Percentiles rank a stretch among this genome's conserved stretches.
Evolutionary conservation across 1,140 invertebrate genomes (phyloP).

Genomic region (Drosophila punjabiensis): DNA sequence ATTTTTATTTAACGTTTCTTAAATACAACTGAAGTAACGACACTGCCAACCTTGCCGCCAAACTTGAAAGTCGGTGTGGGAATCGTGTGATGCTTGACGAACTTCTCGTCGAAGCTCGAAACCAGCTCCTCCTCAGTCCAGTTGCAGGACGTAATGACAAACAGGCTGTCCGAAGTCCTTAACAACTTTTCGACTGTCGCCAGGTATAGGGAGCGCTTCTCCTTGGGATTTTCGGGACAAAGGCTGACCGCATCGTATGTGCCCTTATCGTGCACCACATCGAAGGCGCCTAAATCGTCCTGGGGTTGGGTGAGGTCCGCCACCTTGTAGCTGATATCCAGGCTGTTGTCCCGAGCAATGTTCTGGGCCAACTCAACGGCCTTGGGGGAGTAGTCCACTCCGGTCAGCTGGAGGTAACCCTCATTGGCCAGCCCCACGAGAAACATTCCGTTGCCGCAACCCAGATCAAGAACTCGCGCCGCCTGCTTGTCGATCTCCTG

Average conservation of each 20-base stretch:
- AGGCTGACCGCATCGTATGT: slow-evolving; percentile 97
- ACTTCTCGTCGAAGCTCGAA: slow-evolving; percentile 89
- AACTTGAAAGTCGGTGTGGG: slow-evolving; percentile 93
- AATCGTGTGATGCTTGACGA: slow-evolving; percentile 88
- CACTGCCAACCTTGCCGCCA: slow-evolving; percentile 92
- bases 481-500: slow-evolving; percentile 81
- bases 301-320: slow-evolving; percentile 62
- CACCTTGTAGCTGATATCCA: slow-evolving; percentile 87
- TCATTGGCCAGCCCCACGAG: slow-evolving; percentile 91
- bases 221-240: slow-evolving; percentile 89
- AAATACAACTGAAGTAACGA: slow-evolving; percentile 92
- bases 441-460: slow-evolving; percentile 96
- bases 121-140: slow-evolving; percentile 95
- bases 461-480: slow-evolving; percentile 89
- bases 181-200: slow-evolving; percentile 86
- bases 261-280: slow-evolving; percentile 94
- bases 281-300: slow-evolving; percentile 86
- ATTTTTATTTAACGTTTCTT: slow-evolving; percentile 48
- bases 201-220: slow-evolving; percentile 89
- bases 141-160: slow-evolving; percentile 97
- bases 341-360: slow-evolving; percentile 87
- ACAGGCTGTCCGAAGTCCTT: slow-evolving; percentile 86
- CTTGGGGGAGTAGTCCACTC: slow-evolving; percentile 93
- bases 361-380: slow-evolving; percentile 91
- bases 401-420: slow-evolving; percentile 90